Evolutionary conservation across 2,888 invertebrate species (phyloP), one percentile per base, ranked within the genome.

Genomic region (Sesamia inferens): DNA sequence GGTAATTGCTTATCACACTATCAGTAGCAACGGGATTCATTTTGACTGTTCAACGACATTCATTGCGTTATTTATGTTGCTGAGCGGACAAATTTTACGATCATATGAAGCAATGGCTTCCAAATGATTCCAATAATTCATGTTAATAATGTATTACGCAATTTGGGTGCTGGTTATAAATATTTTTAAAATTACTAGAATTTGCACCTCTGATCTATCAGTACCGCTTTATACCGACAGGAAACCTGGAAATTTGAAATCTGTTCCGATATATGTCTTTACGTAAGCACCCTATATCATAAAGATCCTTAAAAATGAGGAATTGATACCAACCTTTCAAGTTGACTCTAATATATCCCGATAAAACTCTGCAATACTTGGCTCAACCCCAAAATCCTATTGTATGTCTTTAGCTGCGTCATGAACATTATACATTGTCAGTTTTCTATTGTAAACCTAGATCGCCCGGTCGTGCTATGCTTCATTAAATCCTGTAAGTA

Each of bases 361-460:
- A 42, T 16, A 65, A 58, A 48, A 31, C 11, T 54, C 13, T 22
- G 51, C 44, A 59, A 64, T 61, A 61, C 51, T 71, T 86, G 85
- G 85, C 86, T 44, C 54, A 59, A 64, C 42, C 74, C 82, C 84
- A 84, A 77, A 72, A 74, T 58, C 42, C 61, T 63, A 61, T 81
- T 62, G 54, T 71, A 24, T 65, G 58, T 14, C 11, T n/a, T 64
- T 64, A 48, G 59, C 76, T 39, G 13, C 47, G 67, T 71, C 67
- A 76, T 78, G 68, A 64, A 67, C 58, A 58, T 65, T 42, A 71
- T 70, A 76, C 72, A 85, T 65, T 65, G 47, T 68, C 31, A 44
- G 59, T 69, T 75, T 62, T 72, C 68, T 71, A 71, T 85, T 75
- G 71, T 80, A 58, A 55, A 42, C 42, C 47, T 19, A 62, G 58